Conservation (phyloP, 2,113 vertebrate genomes). For the Mystacornis crossleyi region DNA sequence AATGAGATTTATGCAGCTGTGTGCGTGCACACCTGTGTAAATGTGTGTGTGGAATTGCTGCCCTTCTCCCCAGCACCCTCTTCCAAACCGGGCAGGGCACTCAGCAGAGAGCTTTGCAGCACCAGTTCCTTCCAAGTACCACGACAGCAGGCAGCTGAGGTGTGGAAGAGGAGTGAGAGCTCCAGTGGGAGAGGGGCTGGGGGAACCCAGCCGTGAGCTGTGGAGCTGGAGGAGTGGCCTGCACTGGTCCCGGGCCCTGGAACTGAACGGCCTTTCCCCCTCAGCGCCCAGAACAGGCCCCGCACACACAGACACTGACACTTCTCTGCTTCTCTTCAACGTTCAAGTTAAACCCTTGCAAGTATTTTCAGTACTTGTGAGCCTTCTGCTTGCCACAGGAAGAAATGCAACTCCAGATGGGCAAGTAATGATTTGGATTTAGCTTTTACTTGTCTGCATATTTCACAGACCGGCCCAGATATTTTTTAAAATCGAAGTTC, state of each 20-base stretch:
- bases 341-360: neutral
- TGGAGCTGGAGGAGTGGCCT: neutral
- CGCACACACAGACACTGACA: neutral
- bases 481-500: neutral
- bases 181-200: neutral
- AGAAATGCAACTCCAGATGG: neutral
- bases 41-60: neutral
- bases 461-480: neutral
- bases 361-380: neutral
- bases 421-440: neutral
- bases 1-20: accelerated
- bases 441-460: neutral
- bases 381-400: neutral
- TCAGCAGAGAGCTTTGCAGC: neutral
- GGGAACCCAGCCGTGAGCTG: neutral
- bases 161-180: neutral
- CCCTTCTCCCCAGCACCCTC: neutral
- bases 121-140: neutral
- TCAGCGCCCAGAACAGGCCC: neutral
- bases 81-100: neutral
- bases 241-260: neutral
- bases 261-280: neutral
- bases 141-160: neutral
- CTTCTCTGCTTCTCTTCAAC: neutral
- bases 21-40: neutral